A percentile compares a stretch with the other conserved stretches of the same genome.
phyloP scores from a whole-genome alignment of 1,140 invertebrate species.

The Neodiprion virginianus region DNA sequence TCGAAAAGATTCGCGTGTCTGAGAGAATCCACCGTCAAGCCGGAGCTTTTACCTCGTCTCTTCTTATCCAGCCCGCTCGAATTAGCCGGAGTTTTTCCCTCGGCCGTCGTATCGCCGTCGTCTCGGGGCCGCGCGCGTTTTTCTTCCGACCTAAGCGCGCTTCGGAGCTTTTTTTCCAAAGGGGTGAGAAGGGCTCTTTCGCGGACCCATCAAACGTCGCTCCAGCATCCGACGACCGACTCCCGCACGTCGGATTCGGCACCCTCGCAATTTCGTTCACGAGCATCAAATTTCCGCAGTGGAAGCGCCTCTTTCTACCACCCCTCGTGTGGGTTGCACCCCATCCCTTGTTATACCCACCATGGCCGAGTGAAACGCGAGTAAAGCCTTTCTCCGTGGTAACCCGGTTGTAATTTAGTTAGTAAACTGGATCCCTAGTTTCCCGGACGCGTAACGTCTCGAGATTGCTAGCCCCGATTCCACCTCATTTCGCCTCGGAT shows the following conservation, averaged over 20 bases:
- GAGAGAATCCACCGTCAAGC: neutral
- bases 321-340: neutral
- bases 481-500: no score
- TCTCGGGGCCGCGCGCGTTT: neutral
- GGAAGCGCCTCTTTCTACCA: constrained; percentile 15
- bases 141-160: neutral
- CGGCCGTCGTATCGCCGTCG: neutral
- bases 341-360: no score
- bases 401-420: neutral
- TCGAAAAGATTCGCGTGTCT: neutral
- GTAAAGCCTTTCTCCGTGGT: neutral
- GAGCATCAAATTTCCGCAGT: constrained; percentile 50
- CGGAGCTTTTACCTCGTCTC: neutral
- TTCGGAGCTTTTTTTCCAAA: neutral
- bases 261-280: constrained; percentile 52
- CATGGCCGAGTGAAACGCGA: neutral
- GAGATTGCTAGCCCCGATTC: neutral
- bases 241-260: constrained; percentile 43
- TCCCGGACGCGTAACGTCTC: neutral
- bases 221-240: constrained; percentile 16
- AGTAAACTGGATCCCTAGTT: neutral
- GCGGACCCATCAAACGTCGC: neutral
- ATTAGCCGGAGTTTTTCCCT: neutral
- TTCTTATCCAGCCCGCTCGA: neutral
- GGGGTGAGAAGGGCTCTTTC: neutral